phyloP scores from a whole-genome alignment of 2,888 invertebrate species.

The Dynastes grantii region DNA sequence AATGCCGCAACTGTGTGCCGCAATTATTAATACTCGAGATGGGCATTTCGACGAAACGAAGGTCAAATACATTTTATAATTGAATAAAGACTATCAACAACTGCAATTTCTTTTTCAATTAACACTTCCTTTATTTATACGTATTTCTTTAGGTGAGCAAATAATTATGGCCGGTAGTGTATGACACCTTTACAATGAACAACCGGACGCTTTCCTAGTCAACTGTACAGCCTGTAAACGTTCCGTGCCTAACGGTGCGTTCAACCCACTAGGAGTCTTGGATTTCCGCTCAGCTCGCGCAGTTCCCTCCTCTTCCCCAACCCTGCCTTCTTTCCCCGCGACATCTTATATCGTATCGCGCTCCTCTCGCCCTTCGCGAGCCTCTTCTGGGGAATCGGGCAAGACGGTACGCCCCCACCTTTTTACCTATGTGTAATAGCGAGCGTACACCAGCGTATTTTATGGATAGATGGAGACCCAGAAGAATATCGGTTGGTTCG shows the following conservation, averaged over 20 bases:
- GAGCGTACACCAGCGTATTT: background rate
- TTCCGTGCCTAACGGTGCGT: conserved; percentile 49
- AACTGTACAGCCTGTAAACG: background rate
- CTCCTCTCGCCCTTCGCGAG: background rate
- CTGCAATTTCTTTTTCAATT: too few species aligned
- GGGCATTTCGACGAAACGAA: too few species aligned
- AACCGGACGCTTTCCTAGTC: background rate
- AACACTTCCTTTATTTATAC: too few species aligned
- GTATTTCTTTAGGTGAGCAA: too few species aligned
- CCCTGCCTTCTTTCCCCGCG: background rate
- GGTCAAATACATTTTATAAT: too few species aligned
- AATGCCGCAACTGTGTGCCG: too few species aligned
- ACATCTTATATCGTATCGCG: conserved; percentile 14
- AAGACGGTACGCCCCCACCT: conserved; percentile 24
- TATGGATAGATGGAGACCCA: too few species aligned
- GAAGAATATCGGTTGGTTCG: conserved; percentile 14
- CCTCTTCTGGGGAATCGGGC: background rate
- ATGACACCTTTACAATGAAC: background rate
- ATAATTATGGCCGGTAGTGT: background rate
- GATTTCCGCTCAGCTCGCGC: conserved; percentile 32
- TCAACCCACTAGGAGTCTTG: conserved; percentile 47
- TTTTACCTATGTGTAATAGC: background rate
- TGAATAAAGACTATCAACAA: too few species aligned
- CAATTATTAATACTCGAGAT: too few species aligned
- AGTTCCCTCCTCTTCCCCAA: background rate